A percentile compares a stretch with the other conserved stretches of the same genome.
Conservation (phyloP, 2,797 vertebrate genomes). For the Carapus acus region DNA sequence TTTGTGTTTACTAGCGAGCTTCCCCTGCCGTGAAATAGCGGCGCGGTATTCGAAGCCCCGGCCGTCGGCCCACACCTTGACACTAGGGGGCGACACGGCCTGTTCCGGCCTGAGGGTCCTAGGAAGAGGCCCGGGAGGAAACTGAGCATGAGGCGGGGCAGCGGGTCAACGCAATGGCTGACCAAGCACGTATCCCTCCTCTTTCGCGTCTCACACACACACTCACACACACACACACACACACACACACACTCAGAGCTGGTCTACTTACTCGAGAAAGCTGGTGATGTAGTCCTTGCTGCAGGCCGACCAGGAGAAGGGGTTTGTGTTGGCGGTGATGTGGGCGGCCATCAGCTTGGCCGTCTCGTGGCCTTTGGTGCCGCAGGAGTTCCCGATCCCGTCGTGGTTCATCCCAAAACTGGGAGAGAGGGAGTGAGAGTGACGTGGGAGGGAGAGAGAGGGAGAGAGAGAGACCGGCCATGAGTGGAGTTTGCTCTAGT, state of each 20-base stretch:
- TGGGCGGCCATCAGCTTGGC: slow-evolving; percentile 99
- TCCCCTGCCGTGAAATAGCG: slow-evolving; percentile 19
- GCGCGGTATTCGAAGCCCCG: slow-evolving; percentile 14
- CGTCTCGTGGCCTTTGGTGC: slow-evolving; percentile 96
- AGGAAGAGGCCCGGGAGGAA: too few relatives aligned
- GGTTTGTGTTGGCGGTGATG: slow-evolving; percentile 98
- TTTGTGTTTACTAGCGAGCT: slow-evolving; percentile 24
- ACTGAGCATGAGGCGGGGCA: slow-evolving; percentile 16
- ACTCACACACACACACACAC: slow-evolving; percentile 24
- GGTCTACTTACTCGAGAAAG: slow-evolving; percentile 97
- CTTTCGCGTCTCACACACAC: slow-evolving; percentile 7
- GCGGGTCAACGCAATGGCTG: slow-evolving; percentile 44
- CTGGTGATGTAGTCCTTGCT: slow-evolving; percentile 99
- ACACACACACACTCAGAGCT: slow-evolving; percentile 35
- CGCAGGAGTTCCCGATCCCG: slow-evolving; percentile 96
- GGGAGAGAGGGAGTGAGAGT: slow-evolving; percentile 67
- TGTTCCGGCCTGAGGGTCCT: too few relatives aligned
- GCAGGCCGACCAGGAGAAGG: slow-evolving; percentile 98
- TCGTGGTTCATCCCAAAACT: slow-evolving; percentile 99
- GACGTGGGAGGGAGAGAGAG: slow-evolving; percentile 26
- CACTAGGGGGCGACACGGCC: slow-evolving; percentile 18
- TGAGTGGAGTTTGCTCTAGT: too few relatives aligned
- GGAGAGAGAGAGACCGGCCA: too few relatives aligned
- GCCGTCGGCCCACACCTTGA: slow-evolving; percentile 38
- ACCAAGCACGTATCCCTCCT: slow-evolving; percentile 35